These are phyloP conservation scores for Pandemis corylana DNA, from an alignment of 2,888 invertebrate genomes.

Conservation along the genomic window DNA sequence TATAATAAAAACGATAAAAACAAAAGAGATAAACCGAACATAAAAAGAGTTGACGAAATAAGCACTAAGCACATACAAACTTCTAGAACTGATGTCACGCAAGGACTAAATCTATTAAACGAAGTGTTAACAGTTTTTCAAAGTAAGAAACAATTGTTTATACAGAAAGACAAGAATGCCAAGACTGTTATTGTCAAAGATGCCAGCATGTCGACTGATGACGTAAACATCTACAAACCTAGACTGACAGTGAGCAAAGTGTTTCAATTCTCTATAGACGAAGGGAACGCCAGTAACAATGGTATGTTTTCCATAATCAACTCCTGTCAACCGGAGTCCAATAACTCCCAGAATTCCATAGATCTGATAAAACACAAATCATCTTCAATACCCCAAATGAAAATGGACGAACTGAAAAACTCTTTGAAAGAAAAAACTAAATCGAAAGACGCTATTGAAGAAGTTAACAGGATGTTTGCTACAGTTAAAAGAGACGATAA, in stretches of 20 bases:
- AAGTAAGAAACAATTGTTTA: constrained; percentile 60
- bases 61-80: constrained; percentile 63
- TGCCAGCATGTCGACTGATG: constrained; percentile 61
- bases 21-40: constrained; percentile 38
- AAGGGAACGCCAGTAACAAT: constrained; percentile 49
- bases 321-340: constrained; percentile 57
- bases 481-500: constrained; percentile 58
- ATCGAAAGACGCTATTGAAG: constrained; percentile 71
- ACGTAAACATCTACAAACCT: constrained; percentile 43
- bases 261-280: constrained; percentile 63
- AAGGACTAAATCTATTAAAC: constrained; percentile 67
- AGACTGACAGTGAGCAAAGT: constrained; percentile 57
- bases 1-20: constrained; percentile 38
- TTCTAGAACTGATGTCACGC: constrained; percentile 56
- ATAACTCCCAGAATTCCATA: constrained; percentile 51
- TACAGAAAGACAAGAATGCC: constrained; percentile 43
- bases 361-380: constrained; percentile 70
- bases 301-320: constrained; percentile 61
- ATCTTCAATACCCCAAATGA: constrained; percentile 78
- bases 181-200: constrained; percentile 63
- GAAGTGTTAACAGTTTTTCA: constrained; percentile 75
- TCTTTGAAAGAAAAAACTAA: constrained; percentile 66
- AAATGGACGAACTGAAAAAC: constrained; percentile 72
- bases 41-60: constrained; percentile 34
- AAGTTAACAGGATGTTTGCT: constrained; percentile 78